Percentiles rank a stretch among this genome's conserved stretches.
phyloP scores from a whole-genome alignment of 2,888 invertebrate genomes.

The Iphiclides podalirius region DNA sequence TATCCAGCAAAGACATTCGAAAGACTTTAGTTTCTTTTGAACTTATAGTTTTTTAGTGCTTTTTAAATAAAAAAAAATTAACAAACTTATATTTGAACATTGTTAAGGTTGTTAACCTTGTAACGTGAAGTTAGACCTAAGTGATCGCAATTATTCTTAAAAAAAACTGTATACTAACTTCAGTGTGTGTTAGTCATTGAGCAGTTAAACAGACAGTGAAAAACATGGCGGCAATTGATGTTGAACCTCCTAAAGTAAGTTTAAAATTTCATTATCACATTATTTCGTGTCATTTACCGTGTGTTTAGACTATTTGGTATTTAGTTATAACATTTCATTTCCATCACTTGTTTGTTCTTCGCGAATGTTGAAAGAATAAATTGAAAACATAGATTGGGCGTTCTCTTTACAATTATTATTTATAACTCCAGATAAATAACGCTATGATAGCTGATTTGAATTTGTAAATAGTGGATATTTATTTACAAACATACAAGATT shows the following conservation, averaged over 20 bases:
- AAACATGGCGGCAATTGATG: slow-evolving; percentile 82
- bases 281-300: not conserved
- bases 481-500: not conserved
- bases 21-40: too few species aligned
- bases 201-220: slow-evolving; percentile 40
- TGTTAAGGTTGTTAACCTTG: slow-evolving; percentile 33
- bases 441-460: not conserved
- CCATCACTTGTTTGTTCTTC: not conserved
- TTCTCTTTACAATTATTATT: slow-evolving; percentile 6
- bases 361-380: not conserved
- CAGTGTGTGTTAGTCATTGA: slow-evolving; percentile 41
- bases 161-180: slow-evolving; percentile 31
- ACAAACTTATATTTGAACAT: too few species aligned
- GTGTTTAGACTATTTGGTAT: not conserved
- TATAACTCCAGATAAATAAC: slow-evolving; percentile 13
- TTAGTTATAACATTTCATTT: too few species aligned
- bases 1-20: too few species aligned
- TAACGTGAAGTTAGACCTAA: slow-evolving; percentile 37
- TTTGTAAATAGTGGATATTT: not conserved
- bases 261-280: slow-evolving; percentile 24
- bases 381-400: slow-evolving; percentile 17
- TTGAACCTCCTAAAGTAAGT: slow-evolving; percentile 71
- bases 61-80: too few species aligned
- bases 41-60: too few species aligned
- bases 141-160: slow-evolving; percentile 9